Evolutionary conservation across 2,797 vertebrate genomes (phyloP).

Genomic region (Buphagus erythrorhynchus): DNA sequence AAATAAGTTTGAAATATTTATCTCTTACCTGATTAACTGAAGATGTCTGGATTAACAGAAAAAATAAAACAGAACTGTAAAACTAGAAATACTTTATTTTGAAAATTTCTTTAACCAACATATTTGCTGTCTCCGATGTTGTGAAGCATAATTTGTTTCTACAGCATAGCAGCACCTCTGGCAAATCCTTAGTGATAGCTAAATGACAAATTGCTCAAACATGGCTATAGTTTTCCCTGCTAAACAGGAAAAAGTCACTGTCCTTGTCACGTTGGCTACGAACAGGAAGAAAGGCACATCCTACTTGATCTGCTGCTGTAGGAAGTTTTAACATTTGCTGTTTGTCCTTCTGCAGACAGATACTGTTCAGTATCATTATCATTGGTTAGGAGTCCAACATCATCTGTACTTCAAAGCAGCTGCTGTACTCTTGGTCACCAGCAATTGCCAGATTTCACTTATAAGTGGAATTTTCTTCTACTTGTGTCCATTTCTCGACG

Average conservation of each 20-base stretch:
- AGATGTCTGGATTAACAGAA: not conserved
- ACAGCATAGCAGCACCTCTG: not conserved
- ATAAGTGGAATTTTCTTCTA: conserved; percentile 97
- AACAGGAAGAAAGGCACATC: not conserved
- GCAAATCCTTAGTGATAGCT: not conserved
- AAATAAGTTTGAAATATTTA: not conserved
- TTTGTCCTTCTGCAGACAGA: not conserved
- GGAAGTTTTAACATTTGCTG: not conserved
- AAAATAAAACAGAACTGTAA: not conserved
- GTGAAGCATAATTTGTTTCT: not conserved
- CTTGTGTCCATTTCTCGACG: conserved; percentile 95
- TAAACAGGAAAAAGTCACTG: not conserved
- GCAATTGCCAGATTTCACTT: not conserved
- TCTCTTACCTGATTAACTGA: not conserved
- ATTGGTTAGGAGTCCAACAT: not conserved
- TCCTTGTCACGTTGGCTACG: not conserved
- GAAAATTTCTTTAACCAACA: not conserved
- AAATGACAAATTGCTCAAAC: not conserved
- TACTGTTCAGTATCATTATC: not conserved
- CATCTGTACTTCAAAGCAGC: not conserved
- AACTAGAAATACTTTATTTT: conserved; percentile 46
- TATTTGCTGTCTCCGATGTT: not conserved
- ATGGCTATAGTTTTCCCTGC: not conserved
- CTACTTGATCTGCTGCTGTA: not conserved
- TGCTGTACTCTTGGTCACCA: not conserved